phyloP scores from a whole-genome alignment of 2,797 vertebrate genomes.

The Telmatherina bonti region DNA sequence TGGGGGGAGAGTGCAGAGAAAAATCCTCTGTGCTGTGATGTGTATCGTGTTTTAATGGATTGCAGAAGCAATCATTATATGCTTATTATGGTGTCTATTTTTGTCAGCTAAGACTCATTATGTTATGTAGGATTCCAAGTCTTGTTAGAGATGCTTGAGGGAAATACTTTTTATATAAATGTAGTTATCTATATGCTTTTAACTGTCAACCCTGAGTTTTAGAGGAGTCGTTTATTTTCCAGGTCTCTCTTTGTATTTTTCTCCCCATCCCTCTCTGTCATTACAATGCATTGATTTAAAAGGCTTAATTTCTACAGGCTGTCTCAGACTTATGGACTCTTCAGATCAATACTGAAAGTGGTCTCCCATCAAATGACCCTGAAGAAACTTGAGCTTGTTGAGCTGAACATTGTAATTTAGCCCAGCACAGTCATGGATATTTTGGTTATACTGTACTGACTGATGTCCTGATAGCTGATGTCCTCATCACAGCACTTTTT shows the following conservation, averaged over 20 bases:
- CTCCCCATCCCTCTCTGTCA: neutral
- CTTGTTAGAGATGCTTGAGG: neutral
- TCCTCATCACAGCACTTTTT: neutral
- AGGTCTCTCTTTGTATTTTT: neutral
- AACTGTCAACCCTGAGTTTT: neutral
- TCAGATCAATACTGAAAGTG: constrained; percentile 60
- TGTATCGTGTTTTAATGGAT: constrained; percentile 7
- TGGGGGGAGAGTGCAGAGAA: constrained; percentile 13
- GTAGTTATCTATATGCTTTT: neutral
- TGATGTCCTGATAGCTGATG: neutral
- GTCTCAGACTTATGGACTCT: constrained; percentile 58
- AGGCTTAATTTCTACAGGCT: constrained; percentile 36
- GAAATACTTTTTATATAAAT: neutral
- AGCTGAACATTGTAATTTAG: constrained; percentile 31
- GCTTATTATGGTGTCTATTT: constrained; percentile 1
- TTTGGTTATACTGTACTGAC: constrained; percentile 8
- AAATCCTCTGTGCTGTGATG: constrained; percentile 1
- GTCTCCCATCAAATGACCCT: constrained; percentile 42
- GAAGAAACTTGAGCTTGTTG: constrained; percentile 27
- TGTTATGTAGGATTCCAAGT: neutral
- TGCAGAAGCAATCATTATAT: constrained; percentile 8
- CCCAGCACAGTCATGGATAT: neutral
- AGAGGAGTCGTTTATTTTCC: neutral
- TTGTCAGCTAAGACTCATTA: constrained; percentile 9
- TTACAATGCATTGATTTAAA: constrained; percentile 53